Percentiles rank a stretch among this genome's conserved stretches.
phyloP scores from a whole-genome alignment of 2,797 vertebrate genomes.

The Sebastes oblongus region DNA sequence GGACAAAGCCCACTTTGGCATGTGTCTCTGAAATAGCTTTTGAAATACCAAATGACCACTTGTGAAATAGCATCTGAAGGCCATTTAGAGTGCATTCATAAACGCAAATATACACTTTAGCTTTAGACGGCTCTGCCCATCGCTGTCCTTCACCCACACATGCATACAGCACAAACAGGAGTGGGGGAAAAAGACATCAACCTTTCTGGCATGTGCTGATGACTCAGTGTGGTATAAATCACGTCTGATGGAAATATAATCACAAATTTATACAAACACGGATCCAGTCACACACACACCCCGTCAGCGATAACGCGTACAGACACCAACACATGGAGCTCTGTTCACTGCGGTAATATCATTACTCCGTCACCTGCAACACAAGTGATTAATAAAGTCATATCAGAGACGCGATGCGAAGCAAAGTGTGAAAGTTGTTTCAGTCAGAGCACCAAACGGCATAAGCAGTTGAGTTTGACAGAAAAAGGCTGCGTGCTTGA shows the following conservation, averaged over 20 bases:
- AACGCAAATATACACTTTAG: slow-evolving; percentile 1
- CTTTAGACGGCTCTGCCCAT: slow-evolving; percentile 4
- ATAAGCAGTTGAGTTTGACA: background rate
- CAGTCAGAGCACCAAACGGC: background rate
- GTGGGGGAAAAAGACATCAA: background rate
- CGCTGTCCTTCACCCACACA: slow-evolving; percentile 15
- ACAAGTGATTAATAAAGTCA: slow-evolving; percentile 37
- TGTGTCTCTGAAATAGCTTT: background rate
- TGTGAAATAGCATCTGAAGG: background rate
- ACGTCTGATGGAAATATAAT: slow-evolving; percentile 47
- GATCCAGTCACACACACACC: slow-evolving; percentile 10
- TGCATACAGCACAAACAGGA: slow-evolving; percentile 1
- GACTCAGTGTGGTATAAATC: slow-evolving; percentile 48
- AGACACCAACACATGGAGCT: background rate
- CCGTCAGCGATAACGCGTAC: slow-evolving; percentile 9
- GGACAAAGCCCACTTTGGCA: background rate
- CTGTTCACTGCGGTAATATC: background rate
- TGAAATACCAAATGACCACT: background rate
- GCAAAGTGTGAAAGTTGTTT: background rate
- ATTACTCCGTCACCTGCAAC: slow-evolving; percentile 18
- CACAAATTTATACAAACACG: slow-evolving; percentile 40
- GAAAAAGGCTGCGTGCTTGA: background rate
- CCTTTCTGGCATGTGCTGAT: slow-evolving; percentile 22
- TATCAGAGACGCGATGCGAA: slow-evolving; percentile 10
- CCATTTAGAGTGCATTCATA: background rate